phyloP scores from a whole-genome alignment of 1,140 invertebrate species.

The Drosophila malerkotliana region DNA sequence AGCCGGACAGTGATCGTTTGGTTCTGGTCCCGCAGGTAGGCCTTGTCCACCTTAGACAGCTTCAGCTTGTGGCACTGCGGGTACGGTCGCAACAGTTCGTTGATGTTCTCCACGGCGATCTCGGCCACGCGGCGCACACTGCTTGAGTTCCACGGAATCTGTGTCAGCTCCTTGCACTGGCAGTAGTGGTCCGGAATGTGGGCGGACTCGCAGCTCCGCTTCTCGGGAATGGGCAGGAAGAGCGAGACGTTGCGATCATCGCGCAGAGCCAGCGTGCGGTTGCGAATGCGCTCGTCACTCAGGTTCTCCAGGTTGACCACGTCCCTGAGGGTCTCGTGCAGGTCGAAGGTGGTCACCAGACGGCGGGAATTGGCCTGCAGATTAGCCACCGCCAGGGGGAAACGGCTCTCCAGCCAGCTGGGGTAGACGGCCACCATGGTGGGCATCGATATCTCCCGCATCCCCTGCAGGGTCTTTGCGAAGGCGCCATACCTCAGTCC shows the following conservation, averaged over 20 bases:
- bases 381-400: slow-evolving; percentile 18
- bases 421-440: slow-evolving; percentile 20
- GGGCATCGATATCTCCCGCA: slow-evolving; percentile 23
- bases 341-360: slow-evolving; percentile 18
- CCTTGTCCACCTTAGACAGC: slow-evolving; percentile 4
- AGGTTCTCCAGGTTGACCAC: slow-evolving; percentile 16
- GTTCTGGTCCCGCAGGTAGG: slow-evolving; percentile 5
- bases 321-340: slow-evolving; percentile 30
- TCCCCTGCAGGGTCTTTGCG: slow-evolving; percentile 9
- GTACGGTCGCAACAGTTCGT: slow-evolving; percentile 1
- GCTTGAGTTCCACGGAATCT: not conserved
- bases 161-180: slow-evolving; percentile 3
- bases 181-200: slow-evolving; percentile 11
- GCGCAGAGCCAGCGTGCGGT: not conserved
- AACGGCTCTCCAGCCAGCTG: not conserved
- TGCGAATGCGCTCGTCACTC: not conserved
- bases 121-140: slow-evolving; percentile 2
- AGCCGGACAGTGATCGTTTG: slow-evolving; percentile 8
- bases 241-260: slow-evolving; percentile 21
- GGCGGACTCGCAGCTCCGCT: slow-evolving; percentile 24
- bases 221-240: slow-evolving; percentile 30
- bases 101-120: slow-evolving; percentile 4
- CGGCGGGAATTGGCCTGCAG: slow-evolving; percentile 14
- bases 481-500: slow-evolving; percentile 19
- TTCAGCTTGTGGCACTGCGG: slow-evolving; percentile 11